phyloP scores from a whole-genome alignment of 2,888 invertebrate species.

The Mesochorus sp. region DNA sequence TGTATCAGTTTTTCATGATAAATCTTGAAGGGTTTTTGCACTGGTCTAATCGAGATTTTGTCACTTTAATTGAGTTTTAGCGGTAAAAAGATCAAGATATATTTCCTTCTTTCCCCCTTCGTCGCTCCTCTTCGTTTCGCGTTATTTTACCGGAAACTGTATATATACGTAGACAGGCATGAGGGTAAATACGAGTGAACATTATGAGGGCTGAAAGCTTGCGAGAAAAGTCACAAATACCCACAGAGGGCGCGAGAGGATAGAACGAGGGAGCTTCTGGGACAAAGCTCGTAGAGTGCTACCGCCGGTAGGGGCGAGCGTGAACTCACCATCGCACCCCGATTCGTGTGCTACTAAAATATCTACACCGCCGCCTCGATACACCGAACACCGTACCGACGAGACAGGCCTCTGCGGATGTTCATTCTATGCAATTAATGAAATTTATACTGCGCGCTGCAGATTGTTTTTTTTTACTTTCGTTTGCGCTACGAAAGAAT shows the following conservation, averaged over 20 bases:
- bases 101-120: neutral
- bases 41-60: neutral
- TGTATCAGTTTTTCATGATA: too few relatives aligned
- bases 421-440: neutral
- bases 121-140: neutral
- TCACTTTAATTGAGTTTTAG: neutral
- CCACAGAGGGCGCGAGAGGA: slow-evolving; percentile 45
- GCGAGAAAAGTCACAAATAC: neutral
- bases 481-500: too few relatives aligned
- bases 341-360: neutral
- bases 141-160: neutral
- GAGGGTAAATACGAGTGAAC: neutral
- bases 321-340: slow-evolving; percentile 32
- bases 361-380: neutral
- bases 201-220: neutral
- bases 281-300: slow-evolving; percentile 25
- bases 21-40: neutral
- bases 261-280: neutral
- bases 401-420: slow-evolving; percentile 46
- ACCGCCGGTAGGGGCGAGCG: slow-evolving; percentile 32
- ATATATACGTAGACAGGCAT: neutral
- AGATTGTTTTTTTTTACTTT: too few relatives aligned
- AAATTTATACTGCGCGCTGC: too few relatives aligned
- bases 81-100: neutral
- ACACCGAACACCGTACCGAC: neutral